Evolutionary conservation across 1,140 invertebrate genomes (phyloP).

Genomic region (Trinorchestia longiramus): DNA sequence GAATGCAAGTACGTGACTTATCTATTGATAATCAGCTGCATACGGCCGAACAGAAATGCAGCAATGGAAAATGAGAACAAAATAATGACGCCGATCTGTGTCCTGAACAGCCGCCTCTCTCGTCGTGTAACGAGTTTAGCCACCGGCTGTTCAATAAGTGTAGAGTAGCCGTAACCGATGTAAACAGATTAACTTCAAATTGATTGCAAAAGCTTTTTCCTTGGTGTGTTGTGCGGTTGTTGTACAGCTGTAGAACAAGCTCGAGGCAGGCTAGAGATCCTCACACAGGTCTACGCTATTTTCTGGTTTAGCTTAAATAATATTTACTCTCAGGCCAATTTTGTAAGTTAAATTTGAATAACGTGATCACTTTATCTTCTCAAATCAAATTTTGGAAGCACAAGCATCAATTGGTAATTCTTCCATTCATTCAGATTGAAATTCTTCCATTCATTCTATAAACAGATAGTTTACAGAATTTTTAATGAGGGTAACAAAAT

Average conservation of each 20-base stretch:
- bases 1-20: not conserved
- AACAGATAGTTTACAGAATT: too few relatives aligned
- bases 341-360: not conserved
- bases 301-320: not conserved
- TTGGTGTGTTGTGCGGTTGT: not conserved
- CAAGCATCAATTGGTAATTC: too few relatives aligned
- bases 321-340: not conserved
- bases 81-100: not conserved
- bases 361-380: not conserved
- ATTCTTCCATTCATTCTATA: too few relatives aligned
- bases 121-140: not conserved
- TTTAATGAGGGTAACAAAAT: too few relatives aligned
- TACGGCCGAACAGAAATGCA: not conserved
- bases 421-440: too few relatives aligned
- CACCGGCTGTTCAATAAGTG: not conserved
- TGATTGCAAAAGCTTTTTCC: not conserved
- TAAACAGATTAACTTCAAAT: conserved; percentile 2
- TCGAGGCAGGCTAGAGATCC: not conserved
- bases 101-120: not conserved
- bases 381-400: not conserved
- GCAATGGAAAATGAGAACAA: not conserved
- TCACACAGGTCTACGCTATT: not conserved
- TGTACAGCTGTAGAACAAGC: not conserved
- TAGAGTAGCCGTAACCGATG: not conserved
- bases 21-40: not conserved